Conservation (phyloP, 64 coral and sea anemone species). For the Exaiptasia diaphana region DNA sequence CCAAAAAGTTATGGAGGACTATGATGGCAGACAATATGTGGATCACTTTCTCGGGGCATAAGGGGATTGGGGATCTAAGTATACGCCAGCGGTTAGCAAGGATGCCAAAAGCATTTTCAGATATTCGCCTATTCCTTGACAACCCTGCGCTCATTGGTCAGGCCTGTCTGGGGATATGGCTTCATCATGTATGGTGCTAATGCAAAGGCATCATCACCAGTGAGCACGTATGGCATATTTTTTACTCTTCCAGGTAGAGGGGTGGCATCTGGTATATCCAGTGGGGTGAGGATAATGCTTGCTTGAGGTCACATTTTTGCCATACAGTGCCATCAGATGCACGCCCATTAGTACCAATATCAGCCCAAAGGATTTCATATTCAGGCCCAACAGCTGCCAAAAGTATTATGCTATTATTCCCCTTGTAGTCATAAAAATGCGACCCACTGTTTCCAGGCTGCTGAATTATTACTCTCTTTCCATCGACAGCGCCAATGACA, state of each 20-base stretch:
- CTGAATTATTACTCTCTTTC: not conserved
- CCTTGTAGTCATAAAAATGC: slow-evolving; percentile 31
- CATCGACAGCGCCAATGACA: slow-evolving; percentile 9
- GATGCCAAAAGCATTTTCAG: slow-evolving; percentile 57
- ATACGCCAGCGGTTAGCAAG: slow-evolving; percentile 31
- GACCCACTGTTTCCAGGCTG: slow-evolving; percentile 24
- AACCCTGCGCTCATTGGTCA: slow-evolving; percentile 50
- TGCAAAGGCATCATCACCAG: slow-evolving; percentile 63
- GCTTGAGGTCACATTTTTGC: slow-evolving; percentile 6
- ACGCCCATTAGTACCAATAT: slow-evolving; percentile 15
- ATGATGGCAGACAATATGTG: slow-evolving; percentile 29
- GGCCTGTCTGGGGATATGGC: slow-evolving; percentile 43
- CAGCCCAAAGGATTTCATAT: slow-evolving; percentile 11
- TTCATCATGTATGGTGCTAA: slow-evolving; percentile 42
- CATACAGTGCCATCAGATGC: slow-evolving; percentile 4
- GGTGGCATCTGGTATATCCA: not conserved
- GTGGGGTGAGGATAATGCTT: not conserved
- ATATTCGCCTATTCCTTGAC: slow-evolving; percentile 18
- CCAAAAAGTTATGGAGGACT: slow-evolving; percentile 38
- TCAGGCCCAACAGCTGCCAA: slow-evolving; percentile 14
- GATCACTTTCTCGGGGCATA: slow-evolving; percentile 48
- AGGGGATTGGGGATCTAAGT: slow-evolving; percentile 21
- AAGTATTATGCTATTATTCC: slow-evolving; percentile 26
- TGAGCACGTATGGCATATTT: slow-evolving; percentile 25
- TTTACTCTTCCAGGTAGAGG: slow-evolving; percentile 6